Percentiles rank a stretch among this genome's conserved stretches.
These are phyloP conservation scores for Babyrousa celebensis DNA, from an alignment of 2,797 vertebrate species.

Conservation along the genomic window DNA sequence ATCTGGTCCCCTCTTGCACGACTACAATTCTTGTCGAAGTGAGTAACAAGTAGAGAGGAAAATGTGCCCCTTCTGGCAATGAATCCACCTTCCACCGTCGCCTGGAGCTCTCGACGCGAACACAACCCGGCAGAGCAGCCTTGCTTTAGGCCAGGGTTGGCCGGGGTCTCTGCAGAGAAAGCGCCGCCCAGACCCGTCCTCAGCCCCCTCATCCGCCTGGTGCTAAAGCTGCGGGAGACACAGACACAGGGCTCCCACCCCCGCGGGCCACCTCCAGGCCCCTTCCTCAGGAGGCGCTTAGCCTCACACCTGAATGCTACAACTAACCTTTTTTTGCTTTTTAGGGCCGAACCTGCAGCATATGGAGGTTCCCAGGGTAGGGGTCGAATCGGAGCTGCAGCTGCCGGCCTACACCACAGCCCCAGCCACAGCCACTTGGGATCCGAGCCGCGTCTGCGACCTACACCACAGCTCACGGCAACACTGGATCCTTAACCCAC, in stretches of 20 bases:
- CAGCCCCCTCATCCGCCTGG: accelerated
- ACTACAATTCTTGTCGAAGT: neutral
- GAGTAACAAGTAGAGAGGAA: neutral
- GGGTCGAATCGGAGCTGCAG: too few species aligned
- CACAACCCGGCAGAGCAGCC: neutral
- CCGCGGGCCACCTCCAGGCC: neutral
- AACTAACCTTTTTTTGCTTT: too few species aligned
- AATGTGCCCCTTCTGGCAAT: neutral
- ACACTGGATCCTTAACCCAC: too few species aligned
- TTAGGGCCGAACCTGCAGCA: too few species aligned
- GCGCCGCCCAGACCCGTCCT: neutral
- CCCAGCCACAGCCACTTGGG: too few species aligned
- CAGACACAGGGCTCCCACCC: neutral
- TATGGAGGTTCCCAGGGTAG: too few species aligned
- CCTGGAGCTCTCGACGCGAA: neutral
- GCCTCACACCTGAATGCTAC: neutral
- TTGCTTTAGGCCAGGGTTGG: too few species aligned
- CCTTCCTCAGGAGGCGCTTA: too few species aligned
- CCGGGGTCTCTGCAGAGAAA: neutral
- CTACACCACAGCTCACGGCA: too few species aligned
- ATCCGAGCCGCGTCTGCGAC: too few species aligned
- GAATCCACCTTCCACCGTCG: neutral
- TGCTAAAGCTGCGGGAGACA: neutral
- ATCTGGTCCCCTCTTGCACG: neutral
- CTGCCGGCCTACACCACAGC: too few species aligned